phyloP scores from a whole-genome alignment of 2,888 invertebrate species.

The Conchocele bisecta region DNA sequence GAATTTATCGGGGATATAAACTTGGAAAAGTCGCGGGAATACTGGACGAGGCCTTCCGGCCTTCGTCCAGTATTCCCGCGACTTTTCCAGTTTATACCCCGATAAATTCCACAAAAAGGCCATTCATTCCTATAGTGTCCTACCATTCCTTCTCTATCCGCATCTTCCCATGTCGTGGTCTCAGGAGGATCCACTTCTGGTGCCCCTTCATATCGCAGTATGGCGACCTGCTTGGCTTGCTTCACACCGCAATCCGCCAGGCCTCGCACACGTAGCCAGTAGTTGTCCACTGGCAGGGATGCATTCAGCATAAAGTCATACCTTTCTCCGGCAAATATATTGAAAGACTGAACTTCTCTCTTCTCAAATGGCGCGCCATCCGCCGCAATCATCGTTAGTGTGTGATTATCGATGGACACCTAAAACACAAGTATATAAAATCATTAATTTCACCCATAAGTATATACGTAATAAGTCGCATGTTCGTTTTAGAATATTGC shows the following conservation, averaged over 20 bases:
- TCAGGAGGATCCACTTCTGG: constrained; percentile 53
- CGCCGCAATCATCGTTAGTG: constrained; percentile 70
- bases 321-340: constrained; percentile 90
- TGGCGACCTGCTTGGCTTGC: constrained; percentile 84
- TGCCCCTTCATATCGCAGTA: constrained; percentile 91
- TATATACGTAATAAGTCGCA: too few relatives aligned
- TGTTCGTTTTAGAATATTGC: too few relatives aligned
- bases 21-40: too few relatives aligned
- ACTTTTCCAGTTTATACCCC: too few relatives aligned
- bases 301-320: constrained; percentile 63
- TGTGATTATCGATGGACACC: constrained; percentile 76
- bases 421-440: constrained; percentile 38
- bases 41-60: too few relatives aligned
- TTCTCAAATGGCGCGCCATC: constrained; percentile 72
- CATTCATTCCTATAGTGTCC: too few relatives aligned
- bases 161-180: constrained; percentile 48
- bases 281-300: constrained; percentile 69
- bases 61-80: too few relatives aligned
- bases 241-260: constrained; percentile 56
- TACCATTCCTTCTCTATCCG: constrained; percentile 59
- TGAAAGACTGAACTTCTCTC: constrained; percentile 65
- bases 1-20: too few relatives aligned
- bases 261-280: constrained; percentile 63
- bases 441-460: background rate
- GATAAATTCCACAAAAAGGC: too few relatives aligned